Evolutionary conservation across 2,888 invertebrate genomes (phyloP), one percentile per base, ranked within the genome.

Genomic region (Caprella mutica): DNA sequence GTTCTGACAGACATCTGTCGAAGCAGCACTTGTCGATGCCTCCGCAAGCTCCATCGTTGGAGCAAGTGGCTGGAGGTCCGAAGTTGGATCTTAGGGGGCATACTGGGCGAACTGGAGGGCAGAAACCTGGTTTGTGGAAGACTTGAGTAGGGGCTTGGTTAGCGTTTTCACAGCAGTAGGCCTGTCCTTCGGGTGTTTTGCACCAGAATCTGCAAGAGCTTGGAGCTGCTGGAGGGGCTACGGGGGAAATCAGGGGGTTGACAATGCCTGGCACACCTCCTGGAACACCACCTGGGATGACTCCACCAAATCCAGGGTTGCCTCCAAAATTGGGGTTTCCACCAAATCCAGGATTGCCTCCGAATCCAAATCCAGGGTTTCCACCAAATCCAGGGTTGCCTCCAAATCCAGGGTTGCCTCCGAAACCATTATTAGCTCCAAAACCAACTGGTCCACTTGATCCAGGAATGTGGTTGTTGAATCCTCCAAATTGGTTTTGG

Each of bases 1-100:
- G 52, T 24, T 52, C 52, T n/a, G n/a, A n/a, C 14, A 52, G n/a
- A 26, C 52, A 52, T n/a, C 38, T 52, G 38, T 52, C 52, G 27
- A 52, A 52, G 24, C 52, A 52, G 17, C 52, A 52, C 14, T 52
- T 52, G 19, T 52, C 52, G 5, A 39, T 8, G n/a, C 52, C 52
- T 19, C 26, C 33, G 23, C 52, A 52, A 14, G 38, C 40, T 12
- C 40, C 38, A 27, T 52, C 52, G 19, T 40, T 52, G 23, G 52
- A 38, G 27, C 52, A 52, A 4, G 52, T 21, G 38, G 23, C 40
- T 3, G 52, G 52, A 5, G 52, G 52, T n/a, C 52, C 52, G 17
- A 23, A 52, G 48, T 48, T 30, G 8, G 24, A 26, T 24, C 24
- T 19, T 17, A 27, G n/a, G 12, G 52, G 52, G 19, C 52, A 52